A percentile compares a stretch with the other conserved stretches of the same genome.
Conservation (phyloP, 2,113 vertebrate species). For the Rostratula benghalensis region DNA sequence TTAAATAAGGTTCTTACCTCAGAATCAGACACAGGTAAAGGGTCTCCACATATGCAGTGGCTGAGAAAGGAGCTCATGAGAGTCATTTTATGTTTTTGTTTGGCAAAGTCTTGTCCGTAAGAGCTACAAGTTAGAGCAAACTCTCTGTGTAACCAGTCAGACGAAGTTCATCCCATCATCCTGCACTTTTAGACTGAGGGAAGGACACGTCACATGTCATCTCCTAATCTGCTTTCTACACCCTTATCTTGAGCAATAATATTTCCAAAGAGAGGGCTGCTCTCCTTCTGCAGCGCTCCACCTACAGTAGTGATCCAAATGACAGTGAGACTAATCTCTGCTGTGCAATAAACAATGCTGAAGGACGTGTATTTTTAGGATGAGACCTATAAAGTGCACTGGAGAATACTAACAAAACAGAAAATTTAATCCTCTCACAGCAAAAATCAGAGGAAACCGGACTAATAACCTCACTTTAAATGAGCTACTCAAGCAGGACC, state of each 20-base stretch:
- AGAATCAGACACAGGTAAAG: constrained; percentile 60
- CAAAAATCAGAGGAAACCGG: background rate
- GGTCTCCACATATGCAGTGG: constrained; percentile 80
- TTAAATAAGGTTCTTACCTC: constrained; percentile 75
- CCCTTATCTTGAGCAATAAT: constrained; percentile 69
- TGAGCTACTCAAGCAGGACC: background rate
- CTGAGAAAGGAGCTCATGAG: constrained; percentile 78
- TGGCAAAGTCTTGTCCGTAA: background rate
- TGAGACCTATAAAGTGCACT: background rate
- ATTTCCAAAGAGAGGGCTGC: constrained; percentile 45
- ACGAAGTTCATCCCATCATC: constrained; percentile 50
- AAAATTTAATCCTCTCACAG: background rate
- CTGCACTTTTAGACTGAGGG: constrained; percentile 64
- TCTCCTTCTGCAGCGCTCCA: constrained; percentile 24
- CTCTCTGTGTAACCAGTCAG: background rate
- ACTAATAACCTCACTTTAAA: background rate
- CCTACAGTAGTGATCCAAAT: background rate
- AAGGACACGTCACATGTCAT: constrained; percentile 53
- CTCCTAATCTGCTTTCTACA: constrained; percentile 51
- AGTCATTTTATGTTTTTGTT: constrained; percentile 42
- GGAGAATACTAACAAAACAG: background rate
- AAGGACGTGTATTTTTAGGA: background rate
- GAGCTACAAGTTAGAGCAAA: background rate
- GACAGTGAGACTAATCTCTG: constrained; percentile 4
- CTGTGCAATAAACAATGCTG: background rate